These are phyloP conservation scores for Cryptocheilus praepositus DNA, from an alignment of 2,888 invertebrate genomes.

Conservation along the genomic window DNA sequence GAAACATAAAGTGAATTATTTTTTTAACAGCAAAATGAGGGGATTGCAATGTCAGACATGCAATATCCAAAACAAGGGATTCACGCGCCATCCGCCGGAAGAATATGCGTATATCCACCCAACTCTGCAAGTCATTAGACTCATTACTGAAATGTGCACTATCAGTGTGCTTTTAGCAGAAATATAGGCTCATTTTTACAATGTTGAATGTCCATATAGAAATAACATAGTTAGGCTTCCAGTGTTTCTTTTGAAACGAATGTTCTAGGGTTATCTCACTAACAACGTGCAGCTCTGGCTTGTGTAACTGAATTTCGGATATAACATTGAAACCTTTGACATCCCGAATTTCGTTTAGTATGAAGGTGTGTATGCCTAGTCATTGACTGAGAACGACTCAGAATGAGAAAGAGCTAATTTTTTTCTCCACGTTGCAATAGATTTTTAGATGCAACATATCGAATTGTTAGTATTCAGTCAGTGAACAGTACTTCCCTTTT, in stretches of 20 bases:
- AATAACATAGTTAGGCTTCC: not conserved
- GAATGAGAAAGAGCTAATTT: not conserved
- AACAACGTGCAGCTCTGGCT: no score
- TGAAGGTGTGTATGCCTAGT: conserved; percentile 1
- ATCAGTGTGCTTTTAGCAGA: not conserved
- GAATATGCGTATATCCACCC: conserved; percentile 75
- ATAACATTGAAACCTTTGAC: not conserved
- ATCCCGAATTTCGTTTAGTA: conserved; percentile 2
- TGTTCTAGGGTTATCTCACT: no score
- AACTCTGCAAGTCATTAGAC: conserved; percentile 68
- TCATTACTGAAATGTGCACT: conserved; percentile 21
- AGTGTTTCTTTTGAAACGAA: conserved; percentile 4
- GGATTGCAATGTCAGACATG: conserved; percentile 84
- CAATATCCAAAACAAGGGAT: conserved; percentile 81
- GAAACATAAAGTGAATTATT: conserved; percentile 34
- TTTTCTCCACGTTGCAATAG: no score
- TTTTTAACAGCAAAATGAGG: conserved; percentile 80
- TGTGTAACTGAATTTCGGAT: no score
- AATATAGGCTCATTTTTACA: conserved; percentile 7
- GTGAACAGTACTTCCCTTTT: no score
- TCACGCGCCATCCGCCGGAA: conserved; percentile 75
- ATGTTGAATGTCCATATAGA: conserved; percentile 8
- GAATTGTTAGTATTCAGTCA: no score
- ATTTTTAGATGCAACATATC: no score
- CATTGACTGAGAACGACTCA: conserved; percentile 1